phyloP scores from a whole-genome alignment of 2,888 invertebrate species.

The Nomada ferruginata region DNA sequence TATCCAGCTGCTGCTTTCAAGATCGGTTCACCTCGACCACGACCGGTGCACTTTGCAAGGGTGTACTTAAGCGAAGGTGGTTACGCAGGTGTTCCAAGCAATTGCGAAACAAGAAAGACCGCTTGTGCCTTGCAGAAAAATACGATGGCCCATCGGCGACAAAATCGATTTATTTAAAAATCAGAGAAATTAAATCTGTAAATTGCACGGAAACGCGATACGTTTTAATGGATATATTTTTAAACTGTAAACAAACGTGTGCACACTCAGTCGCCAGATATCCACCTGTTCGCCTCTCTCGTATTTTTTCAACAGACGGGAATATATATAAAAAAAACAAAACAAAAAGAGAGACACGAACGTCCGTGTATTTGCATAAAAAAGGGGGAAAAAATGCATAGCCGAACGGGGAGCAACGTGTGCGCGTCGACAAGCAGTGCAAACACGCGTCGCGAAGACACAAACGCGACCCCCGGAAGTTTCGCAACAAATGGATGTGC shows the following conservation, averaged over 20 bases:
- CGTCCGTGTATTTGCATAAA: constrained; percentile 10
- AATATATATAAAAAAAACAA: not conserved
- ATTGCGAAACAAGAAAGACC: not conserved
- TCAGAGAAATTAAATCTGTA: constrained; percentile 9
- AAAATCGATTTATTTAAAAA: not conserved
- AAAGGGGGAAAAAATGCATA: not conserved
- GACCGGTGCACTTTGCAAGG: not conserved
- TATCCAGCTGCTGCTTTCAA: constrained; percentile 25
- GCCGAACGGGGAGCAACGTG: not conserved
- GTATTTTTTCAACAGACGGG: not conserved
- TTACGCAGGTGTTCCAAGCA: not conserved
- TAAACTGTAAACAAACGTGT: constrained; percentile 19
- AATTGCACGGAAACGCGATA: constrained; percentile 35
- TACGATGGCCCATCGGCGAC: not conserved
- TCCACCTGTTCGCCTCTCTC: not conserved
- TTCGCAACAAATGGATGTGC: constrained; percentile 33
- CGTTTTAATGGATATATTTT: constrained; percentile 24
- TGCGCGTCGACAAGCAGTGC: constrained; percentile 13
- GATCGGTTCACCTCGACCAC: not conserved
- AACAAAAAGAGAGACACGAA: not conserved
- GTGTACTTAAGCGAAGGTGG: constrained; percentile 27
- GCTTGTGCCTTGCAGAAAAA: not conserved
- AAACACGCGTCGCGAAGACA: constrained; percentile 16
- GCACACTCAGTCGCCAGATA: too few relatives aligned
- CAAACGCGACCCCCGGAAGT: constrained; percentile 4